These are phyloP conservation scores for Caenorhabditis sinica DNA, from an alignment of 2,888 invertebrate genomes.

Conservation along the genomic window DNA sequence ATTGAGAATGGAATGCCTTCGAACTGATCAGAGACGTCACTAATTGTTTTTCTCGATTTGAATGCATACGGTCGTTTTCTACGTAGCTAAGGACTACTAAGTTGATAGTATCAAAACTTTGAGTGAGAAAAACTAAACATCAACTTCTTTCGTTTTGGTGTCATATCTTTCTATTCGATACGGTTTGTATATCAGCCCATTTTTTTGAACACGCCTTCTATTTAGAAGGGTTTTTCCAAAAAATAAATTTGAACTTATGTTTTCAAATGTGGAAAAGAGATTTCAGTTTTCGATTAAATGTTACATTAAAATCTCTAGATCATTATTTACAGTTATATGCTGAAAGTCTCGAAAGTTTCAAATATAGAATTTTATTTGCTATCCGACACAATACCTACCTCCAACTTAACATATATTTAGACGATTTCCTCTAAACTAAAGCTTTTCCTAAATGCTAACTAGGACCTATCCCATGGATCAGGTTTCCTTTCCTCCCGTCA, in stretches of 20 bases:
- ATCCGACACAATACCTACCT: too few relatives aligned
- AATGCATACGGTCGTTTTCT: background rate
- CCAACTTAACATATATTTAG: background rate
- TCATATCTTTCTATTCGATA: background rate
- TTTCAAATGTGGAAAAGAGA: too few relatives aligned
- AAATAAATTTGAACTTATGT: too few relatives aligned
- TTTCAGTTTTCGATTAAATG: background rate
- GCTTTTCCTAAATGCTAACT: constrained; percentile 34
- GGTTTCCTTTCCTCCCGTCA: constrained; percentile 49
- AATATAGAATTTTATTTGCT: too few relatives aligned
- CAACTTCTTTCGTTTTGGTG: background rate
- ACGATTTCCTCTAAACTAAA: background rate
- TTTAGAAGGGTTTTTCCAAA: background rate
- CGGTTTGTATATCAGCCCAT: background rate
- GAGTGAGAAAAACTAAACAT: background rate
- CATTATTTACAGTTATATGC: too few relatives aligned
- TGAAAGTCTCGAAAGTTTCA: too few relatives aligned
- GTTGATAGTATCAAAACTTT: background rate
- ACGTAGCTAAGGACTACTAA: background rate
- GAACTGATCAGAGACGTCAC: constrained; percentile 29
- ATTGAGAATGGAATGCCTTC: constrained; percentile 13
- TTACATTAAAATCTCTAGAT: too few relatives aligned
- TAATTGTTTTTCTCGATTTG: constrained; percentile 32
- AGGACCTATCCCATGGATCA: constrained; percentile 31
- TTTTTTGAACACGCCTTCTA: background rate